Conservation (phyloP, 2,113 vertebrate species). For the Andinoacara biseriatus region DNA sequence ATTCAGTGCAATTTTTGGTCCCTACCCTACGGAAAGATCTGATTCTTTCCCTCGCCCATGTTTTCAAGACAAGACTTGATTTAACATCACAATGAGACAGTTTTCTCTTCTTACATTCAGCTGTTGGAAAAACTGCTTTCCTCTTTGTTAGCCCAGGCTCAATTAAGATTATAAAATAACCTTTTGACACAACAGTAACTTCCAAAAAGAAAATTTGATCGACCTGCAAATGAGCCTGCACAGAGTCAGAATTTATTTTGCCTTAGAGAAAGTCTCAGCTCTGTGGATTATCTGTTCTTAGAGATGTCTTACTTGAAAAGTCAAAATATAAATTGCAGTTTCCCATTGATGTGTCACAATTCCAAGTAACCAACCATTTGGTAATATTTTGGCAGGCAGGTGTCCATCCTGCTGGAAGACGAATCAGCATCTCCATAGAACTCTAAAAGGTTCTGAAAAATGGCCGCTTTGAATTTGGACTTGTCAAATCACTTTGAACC, state of each 20-base stretch:
- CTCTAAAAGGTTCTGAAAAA: neutral
- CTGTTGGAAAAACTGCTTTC: neutral
- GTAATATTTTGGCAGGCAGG: neutral
- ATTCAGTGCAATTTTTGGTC: neutral
- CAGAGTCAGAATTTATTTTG: too few species aligned
- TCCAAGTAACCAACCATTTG: neutral
- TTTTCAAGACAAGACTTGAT: neutral
- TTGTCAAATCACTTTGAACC: neutral
- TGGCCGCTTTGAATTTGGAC: neutral
- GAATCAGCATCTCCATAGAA: neutral
- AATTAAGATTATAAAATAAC: neutral
- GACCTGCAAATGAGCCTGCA: neutral
- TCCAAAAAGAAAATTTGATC: neutral
- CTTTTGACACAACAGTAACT: neutral
- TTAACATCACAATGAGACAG: neutral
- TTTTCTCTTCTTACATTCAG: neutral
- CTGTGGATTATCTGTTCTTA: conserved; percentile 3
- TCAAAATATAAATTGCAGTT: neutral
- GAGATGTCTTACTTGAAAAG: neutral
- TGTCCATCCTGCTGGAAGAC: neutral
- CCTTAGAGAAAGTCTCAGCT: neutral
- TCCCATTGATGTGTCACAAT: neutral
- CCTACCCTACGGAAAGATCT: neutral
- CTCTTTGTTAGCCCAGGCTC: neutral
- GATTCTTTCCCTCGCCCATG: neutral